A percentile compares a stretch with the other conserved stretches of the same genome.
phyloP scores from a whole-genome alignment of 2,888 invertebrate genomes.

The Frankliniella fusca region DNA sequence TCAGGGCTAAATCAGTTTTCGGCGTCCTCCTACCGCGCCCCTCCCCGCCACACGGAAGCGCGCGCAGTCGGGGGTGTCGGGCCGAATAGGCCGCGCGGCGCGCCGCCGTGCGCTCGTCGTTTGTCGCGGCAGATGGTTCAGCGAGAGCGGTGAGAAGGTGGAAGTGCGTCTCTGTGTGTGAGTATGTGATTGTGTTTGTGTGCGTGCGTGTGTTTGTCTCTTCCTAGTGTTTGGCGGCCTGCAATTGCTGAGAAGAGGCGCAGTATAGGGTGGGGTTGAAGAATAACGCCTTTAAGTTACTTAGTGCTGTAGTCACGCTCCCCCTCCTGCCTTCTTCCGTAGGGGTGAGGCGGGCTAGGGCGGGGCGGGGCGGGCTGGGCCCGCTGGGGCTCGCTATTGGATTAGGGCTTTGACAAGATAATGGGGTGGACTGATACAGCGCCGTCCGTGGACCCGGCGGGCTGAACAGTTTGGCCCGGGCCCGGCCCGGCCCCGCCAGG shows the following conservation, averaged over 20 bases:
- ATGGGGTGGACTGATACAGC: slow-evolving; percentile 22
- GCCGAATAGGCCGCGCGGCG: no score
- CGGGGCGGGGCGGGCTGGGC: no score
- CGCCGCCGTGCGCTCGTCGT: no score
- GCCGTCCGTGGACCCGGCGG: not conserved
- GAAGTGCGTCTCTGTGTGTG: slow-evolving; percentile 32
- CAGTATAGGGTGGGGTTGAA: no score
- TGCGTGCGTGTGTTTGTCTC: not conserved
- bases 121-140: no score
- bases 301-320: slow-evolving; percentile 1
- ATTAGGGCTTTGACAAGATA: slow-evolving; percentile 41
- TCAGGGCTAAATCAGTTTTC: slow-evolving; percentile 41
- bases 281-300: no score
- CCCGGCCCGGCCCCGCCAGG: not conserved
- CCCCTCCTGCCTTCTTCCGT: slow-evolving; percentile 32
- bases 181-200: no score
- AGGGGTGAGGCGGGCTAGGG: slow-evolving; percentile 37
- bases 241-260: no score
- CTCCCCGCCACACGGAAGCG: not conserved
- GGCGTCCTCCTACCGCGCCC: slow-evolving; percentile 34
- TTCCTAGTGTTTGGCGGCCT: no score
- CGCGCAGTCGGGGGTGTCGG: no score
- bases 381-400: slow-evolving; percentile 42
- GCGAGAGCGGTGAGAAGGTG: no score
- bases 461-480: not conserved